These are phyloP conservation scores for Drosophila tripunctata DNA, from an alignment of 2,888 invertebrate species.

Conservation along the genomic window DNA sequence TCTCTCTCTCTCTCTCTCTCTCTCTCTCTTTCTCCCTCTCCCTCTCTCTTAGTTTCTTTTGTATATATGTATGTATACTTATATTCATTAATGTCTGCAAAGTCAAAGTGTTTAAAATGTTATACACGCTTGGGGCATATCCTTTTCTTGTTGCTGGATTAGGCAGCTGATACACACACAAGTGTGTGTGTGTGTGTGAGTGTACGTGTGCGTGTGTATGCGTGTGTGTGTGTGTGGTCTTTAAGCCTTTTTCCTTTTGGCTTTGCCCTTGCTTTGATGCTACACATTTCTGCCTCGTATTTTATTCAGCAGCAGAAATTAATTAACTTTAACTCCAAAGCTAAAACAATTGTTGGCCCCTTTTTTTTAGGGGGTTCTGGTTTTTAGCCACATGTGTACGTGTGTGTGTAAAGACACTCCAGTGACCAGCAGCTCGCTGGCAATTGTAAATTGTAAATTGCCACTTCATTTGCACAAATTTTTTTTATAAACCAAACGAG, in stretches of 20 bases:
- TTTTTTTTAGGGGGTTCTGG: slow-evolving; percentile 6
- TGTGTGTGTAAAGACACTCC: slow-evolving; percentile 5
- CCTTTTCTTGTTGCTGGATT: slow-evolving; percentile 24
- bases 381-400: not conserved
- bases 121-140: slow-evolving; percentile 54
- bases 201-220: not conserved
- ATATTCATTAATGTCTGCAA: slow-evolving; percentile 72
- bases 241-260: slow-evolving; percentile 28
- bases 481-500: slow-evolving; percentile 59
- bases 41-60: no score
- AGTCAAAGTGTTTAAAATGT: slow-evolving; percentile 74
- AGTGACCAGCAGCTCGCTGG: slow-evolving; percentile 11
- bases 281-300: slow-evolving; percentile 36
- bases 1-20: slow-evolving; percentile 7
- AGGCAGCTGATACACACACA: slow-evolving; percentile 16
- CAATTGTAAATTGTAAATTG: slow-evolving; percentile 58
- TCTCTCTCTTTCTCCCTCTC: not conserved
- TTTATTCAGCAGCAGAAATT: slow-evolving; percentile 64
- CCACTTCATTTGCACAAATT: slow-evolving; percentile 68
- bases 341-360: slow-evolving; percentile 11
- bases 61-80: slow-evolving; percentile 18
- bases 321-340: slow-evolving; percentile 63
- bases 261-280: not conserved
- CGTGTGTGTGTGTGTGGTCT: slow-evolving; percentile 14
- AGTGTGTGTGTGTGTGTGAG: slow-evolving; percentile 9